phyloP scores from a whole-genome alignment of 2,797 vertebrate species.

The Loris lydekkerianus region DNA sequence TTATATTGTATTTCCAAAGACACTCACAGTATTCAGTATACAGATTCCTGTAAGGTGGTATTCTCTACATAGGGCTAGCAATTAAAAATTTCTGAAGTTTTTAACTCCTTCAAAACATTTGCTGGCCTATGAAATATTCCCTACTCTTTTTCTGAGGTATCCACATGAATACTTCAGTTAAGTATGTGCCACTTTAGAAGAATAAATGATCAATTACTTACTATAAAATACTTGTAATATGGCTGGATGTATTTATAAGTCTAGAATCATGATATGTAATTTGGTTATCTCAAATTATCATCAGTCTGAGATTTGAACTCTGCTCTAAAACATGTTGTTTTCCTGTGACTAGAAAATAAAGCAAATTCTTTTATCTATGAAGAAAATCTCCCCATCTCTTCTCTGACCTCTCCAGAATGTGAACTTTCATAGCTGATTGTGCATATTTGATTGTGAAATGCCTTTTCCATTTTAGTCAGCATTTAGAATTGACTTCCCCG shows the following conservation, averaged over 20 bases:
- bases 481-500: background rate
- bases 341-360: background rate
- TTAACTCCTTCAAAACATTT: constrained; percentile 8
- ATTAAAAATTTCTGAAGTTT: background rate
- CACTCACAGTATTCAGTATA: background rate
- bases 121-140: background rate
- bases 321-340: background rate
- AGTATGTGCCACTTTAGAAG: background rate
- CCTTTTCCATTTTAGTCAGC: background rate
- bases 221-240: background rate
- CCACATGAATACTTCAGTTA: background rate
- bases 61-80: background rate
- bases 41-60: background rate
- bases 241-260: background rate
- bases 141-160: background rate
- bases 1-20: background rate
- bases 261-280: background rate
- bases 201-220: background rate
- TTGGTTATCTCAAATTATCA: background rate
- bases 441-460: background rate
- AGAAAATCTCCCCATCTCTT: background rate
- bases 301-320: background rate
- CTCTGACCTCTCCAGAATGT: background rate
- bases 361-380: background rate
- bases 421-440: background rate